Evolutionary conservation across 2,888 invertebrate species (phyloP).

Genomic region (Biston betularia): DNA sequence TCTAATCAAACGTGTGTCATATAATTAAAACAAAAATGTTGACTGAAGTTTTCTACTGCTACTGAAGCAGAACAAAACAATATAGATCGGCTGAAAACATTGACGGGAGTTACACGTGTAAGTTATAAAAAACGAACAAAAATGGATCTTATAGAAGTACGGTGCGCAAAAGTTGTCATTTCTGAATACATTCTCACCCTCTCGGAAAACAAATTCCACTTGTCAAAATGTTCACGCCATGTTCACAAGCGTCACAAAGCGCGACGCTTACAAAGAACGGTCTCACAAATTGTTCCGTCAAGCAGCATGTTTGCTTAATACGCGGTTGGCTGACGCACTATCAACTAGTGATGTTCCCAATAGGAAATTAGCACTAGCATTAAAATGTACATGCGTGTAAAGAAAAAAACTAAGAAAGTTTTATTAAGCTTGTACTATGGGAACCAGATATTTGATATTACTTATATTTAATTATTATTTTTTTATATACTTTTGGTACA

Average conservation of each 20-base stretch:
- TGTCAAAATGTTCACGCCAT: conserved; percentile 82
- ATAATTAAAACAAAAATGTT: no score
- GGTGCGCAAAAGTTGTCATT: conserved; percentile 57
- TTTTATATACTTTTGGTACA: no score
- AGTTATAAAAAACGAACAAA: neutral
- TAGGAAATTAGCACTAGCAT: neutral
- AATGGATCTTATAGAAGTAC: conserved; percentile 36
- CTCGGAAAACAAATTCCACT: conserved; percentile 77
- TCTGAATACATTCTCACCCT: conserved; percentile 60
- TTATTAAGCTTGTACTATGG: no score
- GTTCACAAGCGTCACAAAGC: conserved; percentile 78
- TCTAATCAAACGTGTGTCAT: no score
- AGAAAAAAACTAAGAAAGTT: neutral
- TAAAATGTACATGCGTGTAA: neutral
- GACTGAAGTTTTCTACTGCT: no score
- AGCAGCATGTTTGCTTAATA: conserved; percentile 71
- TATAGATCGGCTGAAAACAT: no score
- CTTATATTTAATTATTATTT: no score
- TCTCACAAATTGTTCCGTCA: conserved; percentile 80
- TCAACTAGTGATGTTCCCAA: conserved; percentile 33
- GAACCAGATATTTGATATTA: no score
- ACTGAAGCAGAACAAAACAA: no score
- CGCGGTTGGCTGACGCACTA: conserved; percentile 66
- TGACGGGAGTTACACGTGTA: no score
- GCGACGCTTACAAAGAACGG: conserved; percentile 79